phyloP scores from a whole-genome alignment of 2,888 invertebrate genomes.

The Cordilura impudica region DNA sequence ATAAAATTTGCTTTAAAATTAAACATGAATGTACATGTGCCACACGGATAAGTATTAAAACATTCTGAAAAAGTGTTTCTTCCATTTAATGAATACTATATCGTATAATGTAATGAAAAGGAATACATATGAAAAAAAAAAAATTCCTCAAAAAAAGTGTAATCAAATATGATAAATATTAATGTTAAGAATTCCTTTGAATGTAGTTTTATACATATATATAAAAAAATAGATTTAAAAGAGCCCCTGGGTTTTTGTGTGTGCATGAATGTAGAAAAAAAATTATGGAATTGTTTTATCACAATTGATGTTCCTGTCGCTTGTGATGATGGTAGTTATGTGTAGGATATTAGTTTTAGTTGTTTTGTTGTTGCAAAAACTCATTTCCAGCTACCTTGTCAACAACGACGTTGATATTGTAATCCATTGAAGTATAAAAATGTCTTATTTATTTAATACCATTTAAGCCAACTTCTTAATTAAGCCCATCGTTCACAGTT shows the following conservation, averaged over 20 bases:
- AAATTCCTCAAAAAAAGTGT: not conserved
- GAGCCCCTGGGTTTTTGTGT: constrained; percentile 1
- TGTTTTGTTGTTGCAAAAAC: not conserved
- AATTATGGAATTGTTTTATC: not conserved
- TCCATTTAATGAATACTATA: not conserved
- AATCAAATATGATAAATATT: not conserved
- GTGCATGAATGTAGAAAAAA: constrained; percentile 1
- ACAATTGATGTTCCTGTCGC: not conserved
- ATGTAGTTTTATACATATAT: not conserved
- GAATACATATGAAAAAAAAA: not conserved
- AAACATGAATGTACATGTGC: constrained; percentile 5
- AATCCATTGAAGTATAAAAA: constrained; percentile 2
- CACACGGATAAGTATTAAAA: not conserved
- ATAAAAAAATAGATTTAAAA: not conserved
- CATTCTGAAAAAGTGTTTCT: not conserved
- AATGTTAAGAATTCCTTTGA: not conserved
- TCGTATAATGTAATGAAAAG: not conserved
- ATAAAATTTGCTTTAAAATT: not conserved
- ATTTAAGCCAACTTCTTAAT: not conserved
- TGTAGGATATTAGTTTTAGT: not conserved
- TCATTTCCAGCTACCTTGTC: not conserved
- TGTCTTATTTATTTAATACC: not conserved
- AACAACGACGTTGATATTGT: constrained; percentile 1
- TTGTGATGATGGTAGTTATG: not conserved
- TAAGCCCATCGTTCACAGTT: not conserved